Base-by-base conservation (phyloP, 2,888 invertebrate genomes). In the Sphaeridia pumilis region DNA sequence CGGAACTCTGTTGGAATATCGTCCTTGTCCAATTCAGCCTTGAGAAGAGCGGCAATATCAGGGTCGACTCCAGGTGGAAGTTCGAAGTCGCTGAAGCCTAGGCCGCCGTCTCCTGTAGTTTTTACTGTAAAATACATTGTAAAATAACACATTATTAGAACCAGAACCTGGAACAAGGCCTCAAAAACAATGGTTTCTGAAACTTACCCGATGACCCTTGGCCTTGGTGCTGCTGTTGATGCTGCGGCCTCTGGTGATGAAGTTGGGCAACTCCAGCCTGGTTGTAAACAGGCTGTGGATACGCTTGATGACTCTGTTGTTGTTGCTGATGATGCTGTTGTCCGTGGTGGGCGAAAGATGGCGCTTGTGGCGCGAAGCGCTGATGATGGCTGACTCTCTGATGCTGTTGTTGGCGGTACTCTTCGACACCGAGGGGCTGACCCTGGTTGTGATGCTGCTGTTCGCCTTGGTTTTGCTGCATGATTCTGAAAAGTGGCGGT, bases 21-120 rank as follows among this genome's bases (percentile, higher is more conserved):
- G 38, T 61, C 61, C 46, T 61, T 61, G 48, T 59, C 59, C 34
- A 61, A 25, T 45, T 61, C 61, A 2, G 59, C 51, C 44, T 57
- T 56, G 22, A 61, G 36, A 7, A 61, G 31, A n/a, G 61, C 54
- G 4, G 59, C 58, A 51, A 61, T 61, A 51, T 61, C 61, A 1
- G 61, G 61, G 44, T 61, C 61, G 3, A 59, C 44, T 20, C 55
- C 54, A 4, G 52, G 26, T 12, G 60, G 60, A 3, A 60, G 41
- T 31, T 60, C 54, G 51, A 59, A 59, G 28, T 60, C 52, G 10
- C 42, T 52, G 44, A 58, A 57, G 24, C 58, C 57, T 12, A 58
- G 46, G 3, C 49, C 54, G 21, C 45, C 27, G 35, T 60, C 58
- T 44, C 50, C 47, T 20, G 36, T 44, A 14, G 49, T 44, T 46